Evolutionary conservation across 2,888 invertebrate genomes (phyloP).

Genomic region (Leptura quadrifasciata): DNA sequence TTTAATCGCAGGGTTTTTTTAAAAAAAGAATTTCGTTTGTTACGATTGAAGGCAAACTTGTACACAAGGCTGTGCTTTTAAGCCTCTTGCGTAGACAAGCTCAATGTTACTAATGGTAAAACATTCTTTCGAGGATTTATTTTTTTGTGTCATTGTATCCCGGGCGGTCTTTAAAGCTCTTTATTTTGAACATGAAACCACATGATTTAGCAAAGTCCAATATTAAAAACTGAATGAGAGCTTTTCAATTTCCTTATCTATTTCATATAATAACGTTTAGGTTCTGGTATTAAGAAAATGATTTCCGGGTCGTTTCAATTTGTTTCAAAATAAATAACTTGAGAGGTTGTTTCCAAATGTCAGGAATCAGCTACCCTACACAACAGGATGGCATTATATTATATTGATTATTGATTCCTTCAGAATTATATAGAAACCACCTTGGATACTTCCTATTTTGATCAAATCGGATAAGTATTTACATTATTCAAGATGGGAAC

Average conservation of each 20-base stretch:
- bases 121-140: too few relatives aligned
- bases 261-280: not conserved
- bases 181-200: not conserved
- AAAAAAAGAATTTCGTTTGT: too few relatives aligned
- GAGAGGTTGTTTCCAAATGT: not conserved
- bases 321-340: not conserved
- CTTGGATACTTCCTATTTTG: not conserved
- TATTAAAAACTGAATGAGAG: not conserved
- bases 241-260: slow-evolving; percentile 6
- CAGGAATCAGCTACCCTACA: not conserved
- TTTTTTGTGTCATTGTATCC: too few relatives aligned
- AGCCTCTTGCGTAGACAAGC: too few relatives aligned
- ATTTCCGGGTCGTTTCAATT: not conserved
- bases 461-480: not conserved
- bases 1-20: too few relatives aligned
- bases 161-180: not conserved
- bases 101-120: too few relatives aligned
- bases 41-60: too few relatives aligned
- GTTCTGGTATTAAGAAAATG: not conserved
- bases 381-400: not conserved
- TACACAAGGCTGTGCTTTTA: too few relatives aligned
- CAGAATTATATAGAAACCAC: not conserved
- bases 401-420: not conserved
- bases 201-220: not conserved
- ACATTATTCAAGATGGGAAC: slow-evolving; percentile 1